Conservation (phyloP, 2,113 vertebrate genomes). For the Tachysurus vachellii region DNA sequence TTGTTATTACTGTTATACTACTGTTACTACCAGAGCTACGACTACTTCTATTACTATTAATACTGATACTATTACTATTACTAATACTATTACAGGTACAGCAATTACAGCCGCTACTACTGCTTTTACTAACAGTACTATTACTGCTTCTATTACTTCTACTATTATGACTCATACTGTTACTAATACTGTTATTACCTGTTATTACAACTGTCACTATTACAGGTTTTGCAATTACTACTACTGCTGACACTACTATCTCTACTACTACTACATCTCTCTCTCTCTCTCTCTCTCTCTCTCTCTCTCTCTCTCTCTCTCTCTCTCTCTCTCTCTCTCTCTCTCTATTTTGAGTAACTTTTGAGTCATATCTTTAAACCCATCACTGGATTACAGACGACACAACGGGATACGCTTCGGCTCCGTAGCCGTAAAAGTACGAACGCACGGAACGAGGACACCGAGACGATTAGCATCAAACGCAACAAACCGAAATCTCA, state of each 20-base stretch:
- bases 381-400: background rate
- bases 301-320: background rate
- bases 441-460: background rate
- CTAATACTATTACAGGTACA: background rate
- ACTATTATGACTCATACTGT: rapidly evolving
- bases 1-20: background rate
- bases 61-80: background rate
- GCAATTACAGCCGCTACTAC: background rate
- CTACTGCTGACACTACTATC: background rate
- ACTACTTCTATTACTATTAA: background rate
- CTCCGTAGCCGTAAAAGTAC: background rate
- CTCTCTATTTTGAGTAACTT: background rate
- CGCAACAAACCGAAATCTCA: background rate
- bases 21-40: background rate
- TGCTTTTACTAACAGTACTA: background rate
- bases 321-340: background rate
- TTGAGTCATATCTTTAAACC: background rate
- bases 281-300: no score
- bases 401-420: background rate
- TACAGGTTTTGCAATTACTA: background rate
- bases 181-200: background rate
- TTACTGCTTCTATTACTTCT: background rate
- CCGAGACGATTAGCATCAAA: background rate
- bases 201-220: background rate
- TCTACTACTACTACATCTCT: background rate